phyloP scores from a whole-genome alignment of 2,113 vertebrate genomes.

The Dendropsophus ebraccatus region DNA sequence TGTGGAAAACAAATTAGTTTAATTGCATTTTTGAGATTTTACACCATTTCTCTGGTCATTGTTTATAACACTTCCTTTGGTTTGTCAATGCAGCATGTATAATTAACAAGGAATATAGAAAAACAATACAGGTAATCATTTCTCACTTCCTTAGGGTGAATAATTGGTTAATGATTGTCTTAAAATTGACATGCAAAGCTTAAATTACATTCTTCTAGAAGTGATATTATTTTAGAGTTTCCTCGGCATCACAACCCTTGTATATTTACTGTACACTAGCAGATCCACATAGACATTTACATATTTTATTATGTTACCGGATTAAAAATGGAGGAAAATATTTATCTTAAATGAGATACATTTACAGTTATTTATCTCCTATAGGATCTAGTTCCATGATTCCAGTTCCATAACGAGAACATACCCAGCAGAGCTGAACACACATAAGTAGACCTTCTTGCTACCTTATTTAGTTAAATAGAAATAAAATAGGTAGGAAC shows the following conservation, averaged over 20 bases:
- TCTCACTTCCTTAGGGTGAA: slow-evolving; percentile 15
- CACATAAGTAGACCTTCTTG: no score
- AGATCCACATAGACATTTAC: background rate
- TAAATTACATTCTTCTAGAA: background rate
- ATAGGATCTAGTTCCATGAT: no score
- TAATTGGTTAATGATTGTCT: slow-evolving; percentile 42
- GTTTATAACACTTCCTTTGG: slow-evolving; percentile 44
- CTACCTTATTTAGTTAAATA: no score
- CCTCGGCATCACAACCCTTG: background rate
- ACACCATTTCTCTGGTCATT: slow-evolving; percentile 49
- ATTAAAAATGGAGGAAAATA: background rate
- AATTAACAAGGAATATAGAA: slow-evolving; percentile 44
- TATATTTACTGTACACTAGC: background rate
- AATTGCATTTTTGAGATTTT: slow-evolving; percentile 55
- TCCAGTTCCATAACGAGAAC: no score
- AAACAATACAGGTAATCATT: slow-evolving; percentile 47
- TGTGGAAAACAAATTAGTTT: slow-evolving; percentile 54
- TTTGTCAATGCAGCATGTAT: slow-evolving; percentile 39
- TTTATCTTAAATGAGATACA: background rate
- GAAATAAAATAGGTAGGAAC: no score
- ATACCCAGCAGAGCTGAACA: no score
- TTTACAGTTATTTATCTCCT: background rate
- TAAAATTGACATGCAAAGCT: slow-evolving; percentile 22
- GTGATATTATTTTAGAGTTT: background rate
- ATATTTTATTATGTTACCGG: background rate